Base-by-base conservation (phyloP, 2,797 vertebrate species). In the Parotocinclus haroldoi region DNA sequence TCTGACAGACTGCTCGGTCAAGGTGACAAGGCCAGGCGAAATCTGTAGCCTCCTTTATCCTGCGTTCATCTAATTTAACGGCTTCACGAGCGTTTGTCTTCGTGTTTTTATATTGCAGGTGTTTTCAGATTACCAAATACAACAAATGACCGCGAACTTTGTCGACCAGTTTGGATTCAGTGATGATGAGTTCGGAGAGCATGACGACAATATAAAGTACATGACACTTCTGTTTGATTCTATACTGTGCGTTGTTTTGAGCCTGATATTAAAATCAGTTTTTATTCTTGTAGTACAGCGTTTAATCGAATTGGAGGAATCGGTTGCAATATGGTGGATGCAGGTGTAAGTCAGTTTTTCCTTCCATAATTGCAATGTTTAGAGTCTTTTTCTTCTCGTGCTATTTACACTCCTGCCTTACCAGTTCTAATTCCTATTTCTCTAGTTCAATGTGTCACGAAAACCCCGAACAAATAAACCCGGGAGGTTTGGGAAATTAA, bases 121-220 rank as follows among this genome's bases (percentile, higher is more conserved):
- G 4, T 98, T 98, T 86, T 98, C 95, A 0, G 96, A 99, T 80
- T 99, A 99, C 86, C 96, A 99, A 90, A 94, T 98, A 79, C 96
- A 98, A 75, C 96, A 98, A 87, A 98, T 99, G 95, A 96, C 96
- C 0, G 94, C 96, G 0, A 95, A 91, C 78, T 99, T 99, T 0
- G 93, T 95, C 69, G 96, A 99, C 85, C 96, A 98, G 86, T 99
- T 98, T 45, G 96, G 96, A 69, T 96, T 99, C 74, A 98, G 94
- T 0, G 96, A 98, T 0, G 96, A 99, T 83, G 96, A 99, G 74
- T 99, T 99, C 81, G 94, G 92, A 36, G 95, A 98, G 71, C 96
- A 98, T 37, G 95, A 98, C 1, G 94, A 96, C 69, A 94, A 92
- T 1, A 94, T 98, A 81, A 98, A 94, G 94, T 98, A 75, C 89